Evolutionary conservation across 2,888 invertebrate species (phyloP).

Genomic region (Zaprionus bogoriensis): DNA sequence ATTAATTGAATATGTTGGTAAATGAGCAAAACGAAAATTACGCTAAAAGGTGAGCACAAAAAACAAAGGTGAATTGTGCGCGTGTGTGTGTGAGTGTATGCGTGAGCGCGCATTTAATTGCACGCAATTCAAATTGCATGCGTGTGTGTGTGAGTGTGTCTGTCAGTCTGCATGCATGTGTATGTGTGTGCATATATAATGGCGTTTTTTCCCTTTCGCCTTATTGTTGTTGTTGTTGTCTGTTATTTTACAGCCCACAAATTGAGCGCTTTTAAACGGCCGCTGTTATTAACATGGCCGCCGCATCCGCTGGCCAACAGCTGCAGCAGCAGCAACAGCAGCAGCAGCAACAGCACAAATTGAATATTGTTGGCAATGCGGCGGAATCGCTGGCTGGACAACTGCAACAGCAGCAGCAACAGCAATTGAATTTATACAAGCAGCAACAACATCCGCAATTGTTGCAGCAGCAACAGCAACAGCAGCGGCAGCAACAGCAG

Average conservation of each 20-base stretch:
- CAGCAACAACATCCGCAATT: slow-evolving; percentile 62
- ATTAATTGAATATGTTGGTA: slow-evolving; percentile 76
- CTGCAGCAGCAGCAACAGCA: slow-evolving; percentile 67
- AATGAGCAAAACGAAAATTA: slow-evolving; percentile 66
- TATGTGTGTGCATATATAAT: slow-evolving; percentile 5
- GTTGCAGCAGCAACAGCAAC: slow-evolving; percentile 54
- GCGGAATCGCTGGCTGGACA: slow-evolving; percentile 63
- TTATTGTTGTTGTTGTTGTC: background rate
- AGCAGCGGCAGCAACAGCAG: slow-evolving; percentile 52
- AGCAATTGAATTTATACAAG: slow-evolving; percentile 64
- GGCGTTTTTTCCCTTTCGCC: slow-evolving; percentile 6
- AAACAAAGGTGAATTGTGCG: slow-evolving; percentile 11
- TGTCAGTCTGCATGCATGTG: background rate
- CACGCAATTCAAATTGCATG: slow-evolving; percentile 19
- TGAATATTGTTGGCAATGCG: slow-evolving; percentile 68
- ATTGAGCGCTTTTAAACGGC: slow-evolving; percentile 50
- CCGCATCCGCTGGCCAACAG: slow-evolving; percentile 83
- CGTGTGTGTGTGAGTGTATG: background rate
- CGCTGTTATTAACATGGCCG: slow-evolving; percentile 80
- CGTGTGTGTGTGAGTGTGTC: background rate
- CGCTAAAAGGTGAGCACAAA: slow-evolving; percentile 66
- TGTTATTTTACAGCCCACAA: slow-evolving; percentile 38
- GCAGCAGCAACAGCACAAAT: slow-evolving; percentile 76
- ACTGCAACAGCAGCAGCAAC: slow-evolving; percentile 62
- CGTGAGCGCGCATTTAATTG: slow-evolving; percentile 7